Percentiles rank a stretch among this genome's conserved stretches.
These are phyloP conservation scores for Phalera bucephala DNA, from an alignment of 2,888 invertebrate genomes.

Conservation along the genomic window DNA sequence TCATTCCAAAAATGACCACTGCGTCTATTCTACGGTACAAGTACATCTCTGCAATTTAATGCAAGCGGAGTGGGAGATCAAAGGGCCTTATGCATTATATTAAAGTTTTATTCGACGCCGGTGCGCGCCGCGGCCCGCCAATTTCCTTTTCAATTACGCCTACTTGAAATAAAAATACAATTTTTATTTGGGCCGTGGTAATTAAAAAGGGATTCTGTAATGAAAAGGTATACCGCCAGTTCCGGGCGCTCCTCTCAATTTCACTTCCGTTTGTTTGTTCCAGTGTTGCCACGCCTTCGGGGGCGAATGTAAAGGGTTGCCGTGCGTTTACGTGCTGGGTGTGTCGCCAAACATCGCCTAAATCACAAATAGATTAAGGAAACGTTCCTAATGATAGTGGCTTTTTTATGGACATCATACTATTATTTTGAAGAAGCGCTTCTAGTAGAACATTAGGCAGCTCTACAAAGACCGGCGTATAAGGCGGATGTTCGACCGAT, in stretches of 20 bases:
- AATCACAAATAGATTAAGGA: slow-evolving; percentile 47
- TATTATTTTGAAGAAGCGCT: slow-evolving; percentile 22
- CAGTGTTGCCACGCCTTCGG: slow-evolving; percentile 69
- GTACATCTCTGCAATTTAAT: slow-evolving; percentile 68
- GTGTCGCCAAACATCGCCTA: slow-evolving; percentile 54
- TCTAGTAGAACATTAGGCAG: slow-evolving; percentile 21
- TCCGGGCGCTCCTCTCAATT: slow-evolving; percentile 81
- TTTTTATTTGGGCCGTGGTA: slow-evolving; percentile 80
- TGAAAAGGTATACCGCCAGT: slow-evolving; percentile 81
- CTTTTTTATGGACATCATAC: no score
- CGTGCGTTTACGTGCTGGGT: slow-evolving; percentile 47
- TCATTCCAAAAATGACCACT: slow-evolving; percentile 24
- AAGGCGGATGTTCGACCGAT: slow-evolving; percentile 64
- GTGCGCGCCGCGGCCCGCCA: slow-evolving; percentile 64
- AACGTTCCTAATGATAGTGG: slow-evolving; percentile 26
- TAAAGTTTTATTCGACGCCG: slow-evolving; percentile 78
- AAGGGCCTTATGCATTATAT: slow-evolving; percentile 81
- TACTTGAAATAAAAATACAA: slow-evolving; percentile 82
- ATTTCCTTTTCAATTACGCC: slow-evolving; percentile 82
- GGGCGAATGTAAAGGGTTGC: slow-evolving; percentile 66
- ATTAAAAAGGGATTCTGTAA: slow-evolving; percentile 83
- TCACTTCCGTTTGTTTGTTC: slow-evolving; percentile 80
- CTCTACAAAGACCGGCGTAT: slow-evolving; percentile 21
- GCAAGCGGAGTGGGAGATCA: slow-evolving; percentile 76
- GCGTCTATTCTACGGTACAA: slow-evolving; percentile 39